Percentiles rank a stretch among this genome's conserved stretches.
These are phyloP conservation scores for Aleiodes sp. DNA, from an alignment of 1,140 invertebrate species.

Conservation along the genomic window DNA sequence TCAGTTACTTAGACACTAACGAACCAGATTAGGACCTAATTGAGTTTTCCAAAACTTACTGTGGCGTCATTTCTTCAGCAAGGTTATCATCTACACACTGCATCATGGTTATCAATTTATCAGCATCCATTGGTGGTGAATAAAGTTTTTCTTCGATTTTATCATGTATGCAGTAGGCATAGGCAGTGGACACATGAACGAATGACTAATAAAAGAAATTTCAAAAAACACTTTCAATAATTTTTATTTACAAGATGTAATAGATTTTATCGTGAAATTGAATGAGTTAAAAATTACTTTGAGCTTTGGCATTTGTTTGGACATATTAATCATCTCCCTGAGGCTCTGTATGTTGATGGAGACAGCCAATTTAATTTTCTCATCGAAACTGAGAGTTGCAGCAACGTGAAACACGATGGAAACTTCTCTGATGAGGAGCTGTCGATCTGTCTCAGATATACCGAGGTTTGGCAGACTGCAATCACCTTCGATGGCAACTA, in stretches of 20 bases:
- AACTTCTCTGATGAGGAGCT: slow-evolving; percentile 69
- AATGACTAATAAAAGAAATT: slow-evolving; percentile 65
- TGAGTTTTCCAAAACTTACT: slow-evolving; percentile 58
- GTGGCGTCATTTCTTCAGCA: slow-evolving; percentile 72
- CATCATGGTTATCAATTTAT: slow-evolving; percentile 72
- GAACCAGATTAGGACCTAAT: too few species aligned
- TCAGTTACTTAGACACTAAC: too few species aligned
- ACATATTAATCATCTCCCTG: slow-evolving; percentile 70
- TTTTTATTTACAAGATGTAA: slow-evolving; percentile 16
- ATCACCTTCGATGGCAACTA: slow-evolving; percentile 71
- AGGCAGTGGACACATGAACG: slow-evolving; percentile 74
- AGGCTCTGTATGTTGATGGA: slow-evolving; percentile 76
- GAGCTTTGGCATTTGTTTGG: slow-evolving; percentile 73
- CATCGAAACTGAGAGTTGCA: slow-evolving; percentile 77
- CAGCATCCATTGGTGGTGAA: slow-evolving; percentile 64
- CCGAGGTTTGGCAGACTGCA: slow-evolving; percentile 65
- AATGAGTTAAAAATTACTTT: slow-evolving; percentile 65
- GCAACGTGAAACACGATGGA: slow-evolving; percentile 76
- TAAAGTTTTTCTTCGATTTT: slow-evolving; percentile 71
- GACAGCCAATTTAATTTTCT: slow-evolving; percentile 73
- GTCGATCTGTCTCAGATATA: slow-evolving; percentile 60
- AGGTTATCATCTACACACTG: slow-evolving; percentile 74
- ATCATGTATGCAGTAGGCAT: slow-evolving; percentile 68
- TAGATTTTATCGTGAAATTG: slow-evolving; percentile 36
- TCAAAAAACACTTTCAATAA: neutral